phyloP scores from a whole-genome alignment of 1,140 invertebrate genomes.

The Hyles vespertilio region DNA sequence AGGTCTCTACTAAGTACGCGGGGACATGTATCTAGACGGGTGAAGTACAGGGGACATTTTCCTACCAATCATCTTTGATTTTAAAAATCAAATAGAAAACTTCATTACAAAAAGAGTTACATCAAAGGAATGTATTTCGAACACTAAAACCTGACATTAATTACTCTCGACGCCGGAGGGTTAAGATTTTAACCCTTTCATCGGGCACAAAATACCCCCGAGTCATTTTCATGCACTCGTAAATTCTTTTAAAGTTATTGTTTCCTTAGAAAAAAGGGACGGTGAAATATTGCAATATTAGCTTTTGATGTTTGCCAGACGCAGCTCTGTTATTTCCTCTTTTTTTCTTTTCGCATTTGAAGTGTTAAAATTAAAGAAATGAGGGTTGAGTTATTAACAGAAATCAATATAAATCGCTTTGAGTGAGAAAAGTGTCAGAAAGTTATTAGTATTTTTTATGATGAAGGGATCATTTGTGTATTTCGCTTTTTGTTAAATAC shows the following conservation, averaged over 20 bases:
- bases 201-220: slow-evolving; percentile 43
- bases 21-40: not conserved
- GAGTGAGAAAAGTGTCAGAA: too few species aligned
- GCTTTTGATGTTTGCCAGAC: slow-evolving; percentile 49
- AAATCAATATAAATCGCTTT: not conserved
- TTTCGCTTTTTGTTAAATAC: too few species aligned
- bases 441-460: too few species aligned
- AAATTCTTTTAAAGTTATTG: slow-evolving; percentile 65
- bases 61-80: slow-evolving; percentile 19
- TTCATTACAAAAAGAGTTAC: slow-evolving; percentile 12
- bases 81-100: slow-evolving; percentile 11
- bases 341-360: slow-evolving; percentile 6
- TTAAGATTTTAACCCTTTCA: slow-evolving; percentile 53
- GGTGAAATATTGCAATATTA: slow-evolving; percentile 65
- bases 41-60: not conserved
- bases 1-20: too few species aligned
- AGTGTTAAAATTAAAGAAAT: not conserved
- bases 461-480: too few species aligned
- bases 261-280: slow-evolving; percentile 57
- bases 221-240: slow-evolving; percentile 59
- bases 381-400: not conserved
- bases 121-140: slow-evolving; percentile 44
- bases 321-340: slow-evolving; percentile 11
- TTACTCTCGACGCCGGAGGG: slow-evolving; percentile 58
- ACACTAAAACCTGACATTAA: slow-evolving; percentile 49